Percentiles rank a stretch among this genome's conserved stretches.
phyloP scores from a whole-genome alignment of 2,888 invertebrate species.

The Tanypteryx hageni region DNA sequence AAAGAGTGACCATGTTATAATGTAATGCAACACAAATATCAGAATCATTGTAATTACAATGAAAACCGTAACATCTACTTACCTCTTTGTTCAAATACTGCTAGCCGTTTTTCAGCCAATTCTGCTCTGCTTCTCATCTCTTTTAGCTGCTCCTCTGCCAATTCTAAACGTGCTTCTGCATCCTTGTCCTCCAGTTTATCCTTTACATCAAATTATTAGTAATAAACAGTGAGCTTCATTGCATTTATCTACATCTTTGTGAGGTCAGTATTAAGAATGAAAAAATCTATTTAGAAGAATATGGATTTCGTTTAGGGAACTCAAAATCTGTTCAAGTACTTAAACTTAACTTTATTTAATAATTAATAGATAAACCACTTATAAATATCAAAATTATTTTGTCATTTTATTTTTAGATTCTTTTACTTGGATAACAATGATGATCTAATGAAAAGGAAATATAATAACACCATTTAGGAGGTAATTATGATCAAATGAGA shows the following conservation, averaged over 20 bases:
- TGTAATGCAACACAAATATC: no score
- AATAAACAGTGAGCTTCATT: neutral
- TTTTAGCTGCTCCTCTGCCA: conserved; percentile 82
- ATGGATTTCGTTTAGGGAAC: neutral
- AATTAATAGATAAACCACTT: no score
- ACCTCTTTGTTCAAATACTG: conserved; percentile 72
- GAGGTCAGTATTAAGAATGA: neutral
- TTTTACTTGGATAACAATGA: no score
- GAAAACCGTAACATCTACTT: conserved; percentile 66
- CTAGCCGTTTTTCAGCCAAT: conserved; percentile 76
- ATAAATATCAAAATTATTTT: no score
- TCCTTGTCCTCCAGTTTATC: conserved; percentile 82
- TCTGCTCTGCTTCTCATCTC: conserved; percentile 81
- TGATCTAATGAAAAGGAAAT: no score
- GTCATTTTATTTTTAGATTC: no score
- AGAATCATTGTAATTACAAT: no score
- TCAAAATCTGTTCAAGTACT: neutral
- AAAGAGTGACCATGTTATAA: no score
- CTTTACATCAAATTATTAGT: conserved; percentile 72
- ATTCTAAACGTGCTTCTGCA: conserved; percentile 81
- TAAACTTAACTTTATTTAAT: no score
- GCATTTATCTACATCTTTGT: no score
- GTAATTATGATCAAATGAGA: no score
- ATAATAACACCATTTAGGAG: no score
- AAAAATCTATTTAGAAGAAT: neutral